Evolutionary conservation across 2,113 vertebrate species (phyloP).

Genomic region (Neodontobutis hainanensis): DNA sequence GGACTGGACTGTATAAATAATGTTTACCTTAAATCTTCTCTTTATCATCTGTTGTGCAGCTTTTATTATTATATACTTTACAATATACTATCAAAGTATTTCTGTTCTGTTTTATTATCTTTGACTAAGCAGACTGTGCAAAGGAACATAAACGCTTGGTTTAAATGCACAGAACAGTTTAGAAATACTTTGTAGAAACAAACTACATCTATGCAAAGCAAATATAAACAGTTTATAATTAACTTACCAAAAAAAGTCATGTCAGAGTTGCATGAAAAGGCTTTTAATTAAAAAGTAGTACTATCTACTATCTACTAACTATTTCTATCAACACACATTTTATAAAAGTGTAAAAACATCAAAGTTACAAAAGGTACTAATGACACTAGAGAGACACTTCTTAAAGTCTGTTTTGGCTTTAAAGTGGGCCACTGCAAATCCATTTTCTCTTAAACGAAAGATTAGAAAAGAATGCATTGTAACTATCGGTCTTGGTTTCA

Average conservation of each 20-base stretch:
- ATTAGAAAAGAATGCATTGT: conserved; percentile 61
- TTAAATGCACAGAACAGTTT: conserved; percentile 43
- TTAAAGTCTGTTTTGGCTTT: conserved; percentile 20
- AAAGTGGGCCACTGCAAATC: not conserved
- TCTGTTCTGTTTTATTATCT: conserved; percentile 25
- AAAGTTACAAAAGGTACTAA: conserved; percentile 1
- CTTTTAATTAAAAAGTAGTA: too few relatives aligned
- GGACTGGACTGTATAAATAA: conserved; percentile 5
- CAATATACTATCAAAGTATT: not conserved
- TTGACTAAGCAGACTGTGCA: not conserved
- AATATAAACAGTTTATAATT: conserved; percentile 48
- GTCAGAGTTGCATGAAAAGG: not conserved
- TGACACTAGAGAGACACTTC: conserved; percentile 23
- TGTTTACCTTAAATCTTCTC: conserved; percentile 54
- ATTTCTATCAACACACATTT: too few relatives aligned
- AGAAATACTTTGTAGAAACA: conserved; percentile 52
- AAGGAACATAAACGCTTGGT: not conserved
- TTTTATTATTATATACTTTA: not conserved
- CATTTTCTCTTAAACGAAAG: conserved; percentile 27
- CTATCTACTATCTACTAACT: too few relatives aligned
- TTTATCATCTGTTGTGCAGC: conserved; percentile 11
- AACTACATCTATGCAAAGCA: conserved; percentile 32
- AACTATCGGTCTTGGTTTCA: conserved; percentile 38
- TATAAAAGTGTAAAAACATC: not conserved
- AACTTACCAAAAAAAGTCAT: conserved; percentile 60